Evolutionary conservation across 2,888 invertebrate genomes (phyloP).

Genomic region (Dryadula phaetusa): DNA sequence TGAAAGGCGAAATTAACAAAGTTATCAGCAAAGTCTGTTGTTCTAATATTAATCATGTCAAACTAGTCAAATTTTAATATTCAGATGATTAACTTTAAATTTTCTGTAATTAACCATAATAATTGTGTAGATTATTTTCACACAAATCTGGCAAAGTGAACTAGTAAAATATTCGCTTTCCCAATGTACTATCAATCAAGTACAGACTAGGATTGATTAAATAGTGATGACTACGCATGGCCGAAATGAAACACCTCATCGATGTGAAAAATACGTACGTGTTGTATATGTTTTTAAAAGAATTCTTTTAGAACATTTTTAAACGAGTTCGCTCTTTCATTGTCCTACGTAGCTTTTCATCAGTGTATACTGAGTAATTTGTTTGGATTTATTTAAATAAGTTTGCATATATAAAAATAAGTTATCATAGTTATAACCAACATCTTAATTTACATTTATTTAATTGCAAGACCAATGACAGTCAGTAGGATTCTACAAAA

Average conservation of each 20-base stretch:
- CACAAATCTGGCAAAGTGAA: slow-evolving; percentile 32
- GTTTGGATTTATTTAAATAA: neutral
- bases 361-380: neutral
- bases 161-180: slow-evolving; percentile 52
- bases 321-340: neutral
- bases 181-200: slow-evolving; percentile 64
- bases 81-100: neutral
- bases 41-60: slow-evolving; percentile 8
- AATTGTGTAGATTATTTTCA: neutral
- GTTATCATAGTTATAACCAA: no score
- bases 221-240: slow-evolving; percentile 67
- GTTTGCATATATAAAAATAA: no score
- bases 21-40: slow-evolving; percentile 15
- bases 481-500: neutral
- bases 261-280: slow-evolving; percentile 9
- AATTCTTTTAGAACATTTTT: neutral
- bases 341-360: neutral
- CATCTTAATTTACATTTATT: no score
- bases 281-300: slow-evolving; percentile 2
- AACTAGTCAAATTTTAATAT: slow-evolving; percentile 11
- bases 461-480: neutral
- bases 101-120: neutral
- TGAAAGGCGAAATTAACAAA: slow-evolving; percentile 17
- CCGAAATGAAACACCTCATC: slow-evolving; percentile 63
- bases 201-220: slow-evolving; percentile 68